Evolutionary conservation across 2,797 vertebrate species (phyloP).

Genomic region (Acanthiza pusilla): DNA sequence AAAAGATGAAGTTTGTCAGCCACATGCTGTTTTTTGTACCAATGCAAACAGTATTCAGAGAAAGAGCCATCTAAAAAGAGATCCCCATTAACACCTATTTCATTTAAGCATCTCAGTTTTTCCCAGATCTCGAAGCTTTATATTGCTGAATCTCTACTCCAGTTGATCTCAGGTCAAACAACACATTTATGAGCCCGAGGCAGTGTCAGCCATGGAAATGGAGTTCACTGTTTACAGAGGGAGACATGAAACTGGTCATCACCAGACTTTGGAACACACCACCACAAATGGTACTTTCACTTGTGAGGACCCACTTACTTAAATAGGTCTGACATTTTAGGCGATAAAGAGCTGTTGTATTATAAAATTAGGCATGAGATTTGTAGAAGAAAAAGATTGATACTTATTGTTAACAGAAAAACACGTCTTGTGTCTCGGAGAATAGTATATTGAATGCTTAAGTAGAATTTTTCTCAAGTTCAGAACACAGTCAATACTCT

Average conservation of each 20-base stretch:
- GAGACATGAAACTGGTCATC: not conserved
- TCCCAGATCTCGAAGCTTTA: not conserved
- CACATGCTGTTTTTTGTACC: not conserved
- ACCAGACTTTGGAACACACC: not conserved
- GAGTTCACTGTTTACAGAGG: not conserved
- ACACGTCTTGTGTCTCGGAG: not conserved
- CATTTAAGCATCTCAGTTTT: not conserved
- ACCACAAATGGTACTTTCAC: not conserved
- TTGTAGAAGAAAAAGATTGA: not conserved
- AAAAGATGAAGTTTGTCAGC: not conserved
- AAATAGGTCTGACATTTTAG: not conserved
- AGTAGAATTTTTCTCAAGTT: not conserved
- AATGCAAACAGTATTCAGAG: not conserved
- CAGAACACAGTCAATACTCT: accelerated
- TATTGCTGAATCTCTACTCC: not conserved
- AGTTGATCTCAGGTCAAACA: not conserved
- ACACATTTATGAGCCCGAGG: not conserved
- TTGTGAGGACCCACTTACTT: not conserved
- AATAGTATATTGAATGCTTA: not conserved
- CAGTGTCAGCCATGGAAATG: not conserved
- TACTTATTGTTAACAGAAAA: not conserved
- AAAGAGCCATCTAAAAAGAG: not conserved
- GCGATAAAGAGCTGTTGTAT: not conserved
- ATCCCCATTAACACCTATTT: not conserved
- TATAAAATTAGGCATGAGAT: not conserved